phyloP scores from a whole-genome alignment of 2,113 vertebrate species.

The Rhadina sibilatrix region DNA sequence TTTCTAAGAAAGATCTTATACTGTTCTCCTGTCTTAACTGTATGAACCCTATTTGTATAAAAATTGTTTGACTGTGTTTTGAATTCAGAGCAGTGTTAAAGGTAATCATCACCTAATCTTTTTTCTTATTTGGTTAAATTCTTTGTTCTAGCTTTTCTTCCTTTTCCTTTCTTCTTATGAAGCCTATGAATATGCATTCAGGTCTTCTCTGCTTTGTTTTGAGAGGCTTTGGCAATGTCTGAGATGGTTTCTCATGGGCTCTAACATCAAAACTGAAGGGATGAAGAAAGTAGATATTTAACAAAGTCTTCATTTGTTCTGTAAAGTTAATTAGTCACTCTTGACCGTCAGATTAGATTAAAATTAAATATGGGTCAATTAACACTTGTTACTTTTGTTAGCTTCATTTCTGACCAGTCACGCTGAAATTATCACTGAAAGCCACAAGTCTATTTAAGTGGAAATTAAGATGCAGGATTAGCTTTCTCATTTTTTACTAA shows the following conservation, averaged over 20 bases:
- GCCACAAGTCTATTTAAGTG: neutral
- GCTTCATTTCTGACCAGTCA: conserved; percentile 33
- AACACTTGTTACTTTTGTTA: conserved; percentile 44
- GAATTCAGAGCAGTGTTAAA: neutral
- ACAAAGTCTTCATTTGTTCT: conserved; percentile 51
- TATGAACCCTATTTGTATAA: neutral
- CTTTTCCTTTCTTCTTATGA: neutral
- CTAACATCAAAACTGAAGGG: conserved; percentile 29
- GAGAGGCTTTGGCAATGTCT: conserved; percentile 21
- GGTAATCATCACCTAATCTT: neutral
- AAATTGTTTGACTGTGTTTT: neutral
- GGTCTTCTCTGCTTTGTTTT: neutral
- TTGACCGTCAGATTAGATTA: conserved; percentile 47
- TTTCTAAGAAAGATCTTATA: neutral
- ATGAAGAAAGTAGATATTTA: conserved; percentile 44
- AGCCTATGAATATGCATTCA: neutral
- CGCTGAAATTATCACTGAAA: neutral
- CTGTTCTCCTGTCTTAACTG: neutral
- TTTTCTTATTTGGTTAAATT: neutral
- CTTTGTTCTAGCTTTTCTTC: neutral
- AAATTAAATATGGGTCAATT: conserved; percentile 65
- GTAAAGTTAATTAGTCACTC: conserved; percentile 55
- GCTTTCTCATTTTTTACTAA: neutral
- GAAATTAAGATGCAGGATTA: neutral
- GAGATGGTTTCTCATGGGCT: conserved; percentile 20